Conservation (phyloP, 2,113 vertebrate species). For the Gila orcuttii region DNA sequence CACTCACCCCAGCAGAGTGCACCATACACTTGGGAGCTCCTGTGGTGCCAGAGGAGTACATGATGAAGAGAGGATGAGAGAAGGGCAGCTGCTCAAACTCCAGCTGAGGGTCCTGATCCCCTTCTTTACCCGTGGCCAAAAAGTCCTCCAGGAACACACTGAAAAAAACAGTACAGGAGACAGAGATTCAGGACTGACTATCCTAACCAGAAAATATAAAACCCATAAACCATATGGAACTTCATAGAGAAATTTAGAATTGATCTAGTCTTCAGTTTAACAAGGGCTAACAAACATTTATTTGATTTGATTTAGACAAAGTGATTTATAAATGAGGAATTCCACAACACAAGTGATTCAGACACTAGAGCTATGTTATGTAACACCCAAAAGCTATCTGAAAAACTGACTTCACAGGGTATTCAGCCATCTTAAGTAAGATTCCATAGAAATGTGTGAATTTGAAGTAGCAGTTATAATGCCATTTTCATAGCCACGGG, state of each 20-base stretch:
- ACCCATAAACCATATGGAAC: background rate
- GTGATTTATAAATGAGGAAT: no score
- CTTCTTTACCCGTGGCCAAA: constrained; percentile 78
- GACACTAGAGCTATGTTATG: no score
- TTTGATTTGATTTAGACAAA: no score
- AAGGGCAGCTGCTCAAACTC: constrained; percentile 98
- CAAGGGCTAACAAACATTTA: no score
- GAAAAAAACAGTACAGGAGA: background rate
- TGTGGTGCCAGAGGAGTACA: constrained; percentile 96
- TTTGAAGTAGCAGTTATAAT: background rate
- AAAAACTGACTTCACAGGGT: no score
- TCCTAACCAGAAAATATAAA: background rate
- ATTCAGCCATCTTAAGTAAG: background rate
- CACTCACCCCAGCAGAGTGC: constrained; percentile 92
- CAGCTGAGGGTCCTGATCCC: constrained; percentile 88
- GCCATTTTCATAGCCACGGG: no score
- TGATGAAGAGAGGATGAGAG: constrained; percentile 91
- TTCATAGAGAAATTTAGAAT: background rate
- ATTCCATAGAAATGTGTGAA: background rate
- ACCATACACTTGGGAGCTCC: constrained; percentile 98
- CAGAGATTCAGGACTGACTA: background rate
- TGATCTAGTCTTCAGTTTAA: no score
- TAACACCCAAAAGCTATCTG: no score
- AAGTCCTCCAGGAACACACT: constrained; percentile 94
- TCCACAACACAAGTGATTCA: no score